Evolutionary conservation across 1,140 invertebrate genomes (phyloP).

Genomic region (Hirudo medicinalis): DNA sequence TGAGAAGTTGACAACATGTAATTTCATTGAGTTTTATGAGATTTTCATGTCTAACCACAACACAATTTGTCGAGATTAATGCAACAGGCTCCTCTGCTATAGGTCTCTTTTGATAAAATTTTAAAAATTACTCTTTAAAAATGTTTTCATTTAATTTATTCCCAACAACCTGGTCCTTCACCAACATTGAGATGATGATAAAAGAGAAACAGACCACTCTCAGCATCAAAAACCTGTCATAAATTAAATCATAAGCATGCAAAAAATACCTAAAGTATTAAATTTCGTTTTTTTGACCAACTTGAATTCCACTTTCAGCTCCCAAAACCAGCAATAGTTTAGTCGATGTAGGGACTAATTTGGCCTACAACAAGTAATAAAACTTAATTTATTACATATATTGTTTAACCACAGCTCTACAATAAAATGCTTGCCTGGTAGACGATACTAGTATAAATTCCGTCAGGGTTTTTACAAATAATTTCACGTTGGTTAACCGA

Average conservation of each 20-base stretch:
- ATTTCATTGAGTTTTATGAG: background rate
- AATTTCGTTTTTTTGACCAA: conserved; percentile 19
- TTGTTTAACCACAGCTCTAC: background rate
- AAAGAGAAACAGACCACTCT: no score
- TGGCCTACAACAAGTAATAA: conserved; percentile 29
- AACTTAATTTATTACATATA: background rate
- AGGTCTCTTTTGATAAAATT: background rate
- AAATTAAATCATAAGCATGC: no score
- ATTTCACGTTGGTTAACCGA: conserved; percentile 34
- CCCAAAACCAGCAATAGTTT: conserved; percentile 35
- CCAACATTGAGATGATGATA: no score
- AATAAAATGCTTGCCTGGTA: conserved; percentile 29
- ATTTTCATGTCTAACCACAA: background rate
- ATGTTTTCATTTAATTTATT: no score
- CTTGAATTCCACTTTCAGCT: conserved; percentile 37
- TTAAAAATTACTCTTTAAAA: background rate
- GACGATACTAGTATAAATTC: conserved; percentile 29
- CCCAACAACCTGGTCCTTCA: no score
- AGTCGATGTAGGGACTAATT: conserved; percentile 30
- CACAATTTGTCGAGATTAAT: conserved; percentile 5
- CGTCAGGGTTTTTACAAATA: conserved; percentile 36
- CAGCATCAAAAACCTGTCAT: no score
- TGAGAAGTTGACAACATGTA: background rate
- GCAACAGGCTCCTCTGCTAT: conserved; percentile 1
- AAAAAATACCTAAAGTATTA: no score